Conservation (phyloP, 2,888 invertebrate genomes). For the Margaritifera margaritifera region DNA sequence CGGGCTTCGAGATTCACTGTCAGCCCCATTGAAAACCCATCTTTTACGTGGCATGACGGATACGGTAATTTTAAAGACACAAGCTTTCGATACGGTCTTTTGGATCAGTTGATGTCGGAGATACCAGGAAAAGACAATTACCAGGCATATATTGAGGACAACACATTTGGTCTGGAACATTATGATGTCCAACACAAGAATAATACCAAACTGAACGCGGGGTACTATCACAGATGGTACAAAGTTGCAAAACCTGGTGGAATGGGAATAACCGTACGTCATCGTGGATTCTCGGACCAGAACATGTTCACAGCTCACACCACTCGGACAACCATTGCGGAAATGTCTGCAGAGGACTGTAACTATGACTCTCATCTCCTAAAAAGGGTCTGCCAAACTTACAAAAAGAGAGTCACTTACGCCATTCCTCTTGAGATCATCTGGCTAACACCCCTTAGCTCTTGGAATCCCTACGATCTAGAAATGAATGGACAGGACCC, state of each 20-base stretch:
- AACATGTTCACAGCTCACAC: constrained; percentile 54
- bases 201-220: constrained; percentile 36
- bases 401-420: constrained; percentile 45
- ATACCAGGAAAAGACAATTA: constrained; percentile 58
- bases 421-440: constrained; percentile 65
- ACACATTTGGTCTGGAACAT: constrained; percentile 24
- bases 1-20: constrained; percentile 34
- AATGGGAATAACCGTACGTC: constrained; percentile 26
- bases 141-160: constrained; percentile 32
- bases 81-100: constrained; percentile 16
- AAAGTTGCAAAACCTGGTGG: constrained; percentile 30
- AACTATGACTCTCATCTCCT: constrained; percentile 17
- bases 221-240: constrained; percentile 46
- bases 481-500: constrained; percentile 20
- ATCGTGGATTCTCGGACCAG: constrained; percentile 39
- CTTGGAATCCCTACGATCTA: constrained; percentile 62
- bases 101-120: constrained; percentile 50
- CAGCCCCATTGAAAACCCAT: constrained; percentile 5
- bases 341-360: constrained; percentile 35
- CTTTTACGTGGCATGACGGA: neutral
- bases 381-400: constrained; percentile 25
- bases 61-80: constrained; percentile 13
- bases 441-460: constrained; percentile 58
- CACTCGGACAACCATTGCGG: constrained; percentile 43
- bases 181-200: constrained; percentile 2